A percentile compares a stretch with the other conserved stretches of the same genome.
Conservation (phyloP, 2,797 vertebrate species). For the Echeneis naucrates region DNA sequence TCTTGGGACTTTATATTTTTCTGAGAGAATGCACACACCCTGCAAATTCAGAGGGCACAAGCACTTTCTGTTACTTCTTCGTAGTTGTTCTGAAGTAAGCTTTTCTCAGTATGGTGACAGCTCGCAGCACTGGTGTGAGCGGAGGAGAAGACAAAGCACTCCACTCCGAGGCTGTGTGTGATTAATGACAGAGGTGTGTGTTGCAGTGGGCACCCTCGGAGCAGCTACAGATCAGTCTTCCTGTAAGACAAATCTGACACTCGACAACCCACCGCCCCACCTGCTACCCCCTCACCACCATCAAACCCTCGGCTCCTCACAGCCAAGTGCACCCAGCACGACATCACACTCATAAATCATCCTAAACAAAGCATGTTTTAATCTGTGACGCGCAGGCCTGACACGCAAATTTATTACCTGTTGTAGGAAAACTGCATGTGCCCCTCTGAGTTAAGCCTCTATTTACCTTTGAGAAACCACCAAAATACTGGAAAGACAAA, state of each 20-base stretch:
- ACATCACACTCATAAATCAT: constrained; percentile 90
- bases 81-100: constrained; percentile 69
- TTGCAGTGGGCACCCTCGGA: constrained; percentile 86
- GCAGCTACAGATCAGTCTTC: constrained; percentile 88
- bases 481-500: constrained; percentile 75
- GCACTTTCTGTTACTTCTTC: constrained; percentile 55
- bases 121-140: constrained; percentile 71
- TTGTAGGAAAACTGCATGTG: constrained; percentile 79
- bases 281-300: constrained; percentile 78
- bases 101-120: constrained; percentile 78
- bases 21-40: constrained; percentile 20
- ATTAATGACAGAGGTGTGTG: constrained; percentile 89
- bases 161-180: constrained; percentile 78
- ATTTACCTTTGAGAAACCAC: constrained; percentile 82
- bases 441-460: constrained; percentile 81
- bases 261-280: constrained; percentile 77
- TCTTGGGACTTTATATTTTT: constrained; percentile 41
- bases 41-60: constrained; percentile 30
- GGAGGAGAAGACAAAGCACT: constrained; percentile 78
- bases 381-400: constrained; percentile 83
- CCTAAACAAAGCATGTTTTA: constrained; percentile 88
- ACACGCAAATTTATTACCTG: constrained; percentile 85
- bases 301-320: constrained; percentile 80
- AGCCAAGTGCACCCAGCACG: constrained; percentile 81
- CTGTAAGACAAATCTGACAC: constrained; percentile 87